Conservation (phyloP, 2,888 invertebrate genomes). For the Alcis repandata region DNA sequence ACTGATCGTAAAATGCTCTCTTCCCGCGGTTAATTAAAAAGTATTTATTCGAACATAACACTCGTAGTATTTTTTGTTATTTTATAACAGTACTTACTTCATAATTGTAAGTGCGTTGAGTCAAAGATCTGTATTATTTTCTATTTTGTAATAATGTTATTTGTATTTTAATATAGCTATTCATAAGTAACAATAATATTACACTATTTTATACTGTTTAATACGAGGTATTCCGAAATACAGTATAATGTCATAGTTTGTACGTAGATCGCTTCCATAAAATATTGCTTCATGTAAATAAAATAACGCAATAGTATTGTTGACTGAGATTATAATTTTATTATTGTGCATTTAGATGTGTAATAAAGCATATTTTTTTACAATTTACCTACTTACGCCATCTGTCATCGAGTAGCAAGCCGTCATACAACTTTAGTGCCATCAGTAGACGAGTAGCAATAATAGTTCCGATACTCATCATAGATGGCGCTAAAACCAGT, state of each 20-base stretch:
- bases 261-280: slow-evolving; percentile 76
- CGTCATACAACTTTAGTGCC: slow-evolving; percentile 40
- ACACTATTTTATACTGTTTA: slow-evolving; percentile 79
- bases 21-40: slow-evolving; percentile 69
- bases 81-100: slow-evolving; percentile 79
- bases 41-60: slow-evolving; percentile 83
- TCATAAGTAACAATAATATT: slow-evolving; percentile 66
- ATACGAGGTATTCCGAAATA: slow-evolving; percentile 84
- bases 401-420: slow-evolving; percentile 56
- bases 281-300: slow-evolving; percentile 65
- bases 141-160: slow-evolving; percentile 85
- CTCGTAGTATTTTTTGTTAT: slow-evolving; percentile 74
- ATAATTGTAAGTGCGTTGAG: slow-evolving; percentile 82
- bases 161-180: slow-evolving; percentile 76
- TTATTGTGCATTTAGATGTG: slow-evolving; percentile 76
- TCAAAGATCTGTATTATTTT: slow-evolving; percentile 87
- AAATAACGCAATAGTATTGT: slow-evolving; percentile 77
- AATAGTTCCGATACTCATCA: slow-evolving; percentile 6
- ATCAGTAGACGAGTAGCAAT: slow-evolving; percentile 48
- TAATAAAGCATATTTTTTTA: slow-evolving; percentile 57
- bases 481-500: slow-evolving; percentile 35
- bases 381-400: slow-evolving; percentile 55
- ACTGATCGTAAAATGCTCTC: slow-evolving; percentile 75
- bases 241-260: slow-evolving; percentile 75
- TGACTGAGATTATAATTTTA: slow-evolving; percentile 77